Conservation (phyloP, 2,888 invertebrate genomes). For the Branchipolynoe longqiensis region DNA sequence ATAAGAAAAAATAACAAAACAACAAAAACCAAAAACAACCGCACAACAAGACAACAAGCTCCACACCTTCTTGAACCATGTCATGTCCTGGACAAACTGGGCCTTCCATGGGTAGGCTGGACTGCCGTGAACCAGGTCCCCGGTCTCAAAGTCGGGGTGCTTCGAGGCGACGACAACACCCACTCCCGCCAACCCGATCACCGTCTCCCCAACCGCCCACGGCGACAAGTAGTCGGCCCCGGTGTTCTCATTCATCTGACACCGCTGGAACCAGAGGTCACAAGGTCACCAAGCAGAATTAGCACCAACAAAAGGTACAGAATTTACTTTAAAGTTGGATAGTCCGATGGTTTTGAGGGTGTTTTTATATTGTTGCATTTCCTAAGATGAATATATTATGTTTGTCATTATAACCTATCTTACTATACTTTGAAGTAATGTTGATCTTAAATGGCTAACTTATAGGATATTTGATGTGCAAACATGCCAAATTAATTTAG, state of each 20-base stretch:
- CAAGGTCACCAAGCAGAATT: not conserved
- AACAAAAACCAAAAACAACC: no score
- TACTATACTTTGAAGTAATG: no score
- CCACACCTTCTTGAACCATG: slow-evolving; percentile 63
- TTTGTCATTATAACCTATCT: no score
- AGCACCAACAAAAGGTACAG: not conserved
- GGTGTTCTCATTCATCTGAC: slow-evolving; percentile 81
- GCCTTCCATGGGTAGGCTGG: slow-evolving; percentile 78
- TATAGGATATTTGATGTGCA: no score
- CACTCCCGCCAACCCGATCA: slow-evolving; percentile 80
- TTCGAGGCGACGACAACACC: slow-evolving; percentile 74
- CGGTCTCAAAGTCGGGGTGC: slow-evolving; percentile 68
- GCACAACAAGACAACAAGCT: no score
- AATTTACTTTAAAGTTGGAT: not conserved
- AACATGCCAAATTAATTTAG: no score
- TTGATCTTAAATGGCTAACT: no score
- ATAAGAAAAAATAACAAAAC: no score
- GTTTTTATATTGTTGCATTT: no score
- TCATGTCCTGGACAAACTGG: slow-evolving; percentile 64
- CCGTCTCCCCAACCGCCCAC: slow-evolving; percentile 76
- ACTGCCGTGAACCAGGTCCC: slow-evolving; percentile 72
- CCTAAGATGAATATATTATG: no score
- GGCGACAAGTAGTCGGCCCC: slow-evolving; percentile 81
- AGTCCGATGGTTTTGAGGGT: no score
- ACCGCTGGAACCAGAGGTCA: slow-evolving; percentile 74